A percentile compares a stretch with the other conserved stretches of the same genome.
phyloP scores from a whole-genome alignment of 2,797 vertebrate genomes.

The Poecilia gillii region DNA sequence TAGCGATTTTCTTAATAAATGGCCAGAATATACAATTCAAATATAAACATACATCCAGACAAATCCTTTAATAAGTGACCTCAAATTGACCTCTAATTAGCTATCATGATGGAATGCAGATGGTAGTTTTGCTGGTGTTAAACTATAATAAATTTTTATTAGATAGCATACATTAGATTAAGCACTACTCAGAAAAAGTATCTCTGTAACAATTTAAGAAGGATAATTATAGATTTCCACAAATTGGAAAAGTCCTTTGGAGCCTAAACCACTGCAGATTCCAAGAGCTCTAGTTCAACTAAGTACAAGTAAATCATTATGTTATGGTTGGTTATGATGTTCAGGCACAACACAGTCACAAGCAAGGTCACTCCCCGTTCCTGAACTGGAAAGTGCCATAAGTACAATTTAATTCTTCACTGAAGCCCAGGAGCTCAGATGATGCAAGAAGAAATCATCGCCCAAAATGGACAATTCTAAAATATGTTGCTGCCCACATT shows the following conservation, averaged over 20 bases:
- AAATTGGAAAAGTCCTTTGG: neutral
- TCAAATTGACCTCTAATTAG: neutral
- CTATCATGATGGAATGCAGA: neutral
- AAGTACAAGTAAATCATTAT: neutral
- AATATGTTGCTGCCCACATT: neutral
- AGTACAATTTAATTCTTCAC: neutral
- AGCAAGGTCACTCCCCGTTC: neutral
- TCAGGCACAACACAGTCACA: neutral
- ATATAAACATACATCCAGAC: neutral
- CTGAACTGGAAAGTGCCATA: neutral
- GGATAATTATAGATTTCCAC: neutral
- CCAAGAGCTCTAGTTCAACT: neutral
- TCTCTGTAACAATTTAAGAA: neutral
- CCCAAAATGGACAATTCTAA: neutral
- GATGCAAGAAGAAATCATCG: neutral
- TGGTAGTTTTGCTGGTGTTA: neutral
- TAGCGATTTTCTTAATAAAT: neutral
- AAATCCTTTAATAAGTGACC: neutral
- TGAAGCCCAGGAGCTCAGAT: neutral
- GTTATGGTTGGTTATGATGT: neutral
- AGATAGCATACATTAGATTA: neutral
- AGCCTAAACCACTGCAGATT: neutral
- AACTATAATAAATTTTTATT: neutral
- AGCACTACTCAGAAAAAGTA: neutral
- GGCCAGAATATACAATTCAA: neutral